These are phyloP conservation scores for Oceanodroma tethys DNA, from an alignment of 2,113 vertebrate genomes.

Conservation along the genomic window DNA sequence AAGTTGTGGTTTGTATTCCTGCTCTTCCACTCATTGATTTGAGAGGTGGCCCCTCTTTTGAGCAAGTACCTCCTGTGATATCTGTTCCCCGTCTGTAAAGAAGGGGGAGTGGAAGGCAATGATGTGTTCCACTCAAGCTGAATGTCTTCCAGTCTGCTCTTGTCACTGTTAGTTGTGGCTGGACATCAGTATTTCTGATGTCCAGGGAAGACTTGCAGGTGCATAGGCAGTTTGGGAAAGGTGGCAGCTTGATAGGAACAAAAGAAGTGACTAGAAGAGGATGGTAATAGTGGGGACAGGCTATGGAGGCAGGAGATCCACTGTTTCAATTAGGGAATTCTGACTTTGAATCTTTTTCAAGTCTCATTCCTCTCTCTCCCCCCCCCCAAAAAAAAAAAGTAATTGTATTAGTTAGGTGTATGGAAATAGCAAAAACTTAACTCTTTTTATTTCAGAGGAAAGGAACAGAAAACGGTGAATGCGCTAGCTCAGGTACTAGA, in stretches of 20 bases:
- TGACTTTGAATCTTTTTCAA: neutral
- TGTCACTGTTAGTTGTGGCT: neutral
- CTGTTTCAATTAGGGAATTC: neutral
- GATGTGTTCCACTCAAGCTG: neutral
- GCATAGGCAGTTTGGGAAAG: neutral
- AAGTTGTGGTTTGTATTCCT: neutral
- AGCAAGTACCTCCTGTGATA: neutral
- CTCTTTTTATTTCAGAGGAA: neutral
- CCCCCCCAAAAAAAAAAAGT: neutral
- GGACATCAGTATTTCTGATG: neutral
- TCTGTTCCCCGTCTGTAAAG: neutral
- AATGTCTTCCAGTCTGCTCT: neutral
- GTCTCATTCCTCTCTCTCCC: neutral
- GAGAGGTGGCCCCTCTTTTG: neutral
- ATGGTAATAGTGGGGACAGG: neutral
- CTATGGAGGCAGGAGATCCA: neutral
- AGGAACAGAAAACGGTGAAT: neutral
- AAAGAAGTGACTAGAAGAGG: neutral
- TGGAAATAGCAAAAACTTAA: neutral
- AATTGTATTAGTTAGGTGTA: neutral
- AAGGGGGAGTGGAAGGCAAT: neutral
- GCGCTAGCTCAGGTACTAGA: slow-evolving; percentile 15
- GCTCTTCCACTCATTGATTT: neutral
- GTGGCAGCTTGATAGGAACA: neutral
- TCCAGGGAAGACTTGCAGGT: neutral